phyloP scores from a whole-genome alignment of 2,797 vertebrate genomes.

The Coilia nasus region DNA sequence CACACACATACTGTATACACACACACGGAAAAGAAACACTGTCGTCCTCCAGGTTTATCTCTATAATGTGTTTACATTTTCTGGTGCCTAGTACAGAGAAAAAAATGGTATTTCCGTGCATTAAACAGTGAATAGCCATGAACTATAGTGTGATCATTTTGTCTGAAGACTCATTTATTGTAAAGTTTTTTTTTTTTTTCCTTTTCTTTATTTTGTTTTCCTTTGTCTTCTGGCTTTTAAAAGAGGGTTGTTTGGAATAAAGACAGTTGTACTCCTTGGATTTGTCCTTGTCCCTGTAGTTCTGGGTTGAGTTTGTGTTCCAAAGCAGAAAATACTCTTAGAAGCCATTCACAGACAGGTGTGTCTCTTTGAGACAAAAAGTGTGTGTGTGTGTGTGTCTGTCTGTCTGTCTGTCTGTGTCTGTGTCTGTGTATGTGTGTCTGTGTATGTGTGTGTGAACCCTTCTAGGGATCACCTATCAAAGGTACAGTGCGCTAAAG shows the following conservation, averaged over 20 bases:
- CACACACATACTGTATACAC: constrained; percentile 52
- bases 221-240: constrained; percentile 58
- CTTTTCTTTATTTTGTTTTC: constrained; percentile 43
- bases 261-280: constrained; percentile 60
- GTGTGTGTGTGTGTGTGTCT: background rate
- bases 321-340: background rate
- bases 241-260: constrained; percentile 70
- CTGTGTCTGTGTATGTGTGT: background rate
- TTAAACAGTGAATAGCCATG: constrained; percentile 83
- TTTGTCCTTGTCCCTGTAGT: constrained; percentile 43
- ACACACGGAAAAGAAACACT: constrained; percentile 42
- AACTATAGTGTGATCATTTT: constrained; percentile 71
- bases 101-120: constrained; percentile 86
- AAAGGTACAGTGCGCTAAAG: constrained; percentile 7
- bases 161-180: constrained; percentile 64
- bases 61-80: constrained; percentile 93
- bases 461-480: background rate
- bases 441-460: background rate
- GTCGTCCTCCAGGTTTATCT: constrained; percentile 89
- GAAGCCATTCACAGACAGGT: background rate
- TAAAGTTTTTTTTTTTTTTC: constrained; percentile 51
- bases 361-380: background rate
- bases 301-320: constrained; percentile 1
- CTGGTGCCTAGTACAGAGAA: constrained; percentile 92
- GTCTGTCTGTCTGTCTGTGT: background rate